A percentile compares a stretch with the other conserved stretches of the same genome.
These are phyloP conservation scores for Drosophila gunungcola DNA, from an alignment of 1,140 invertebrate genomes.

Conservation along the genomic window DNA sequence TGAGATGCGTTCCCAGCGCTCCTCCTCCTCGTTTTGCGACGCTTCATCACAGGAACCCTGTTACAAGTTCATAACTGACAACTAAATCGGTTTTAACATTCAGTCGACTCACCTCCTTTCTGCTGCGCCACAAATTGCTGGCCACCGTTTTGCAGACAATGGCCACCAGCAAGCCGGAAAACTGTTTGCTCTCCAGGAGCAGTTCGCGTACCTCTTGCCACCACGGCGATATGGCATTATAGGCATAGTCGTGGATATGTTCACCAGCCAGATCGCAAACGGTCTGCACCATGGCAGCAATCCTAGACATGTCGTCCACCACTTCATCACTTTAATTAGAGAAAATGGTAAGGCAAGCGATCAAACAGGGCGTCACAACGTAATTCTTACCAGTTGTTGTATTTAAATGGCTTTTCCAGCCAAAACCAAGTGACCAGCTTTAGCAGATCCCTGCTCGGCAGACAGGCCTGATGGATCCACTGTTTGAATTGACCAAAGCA, in stretches of 20 bases:
- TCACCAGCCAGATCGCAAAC: conserved; percentile 78
- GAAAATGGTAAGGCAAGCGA: background rate
- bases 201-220: conserved; percentile 90
- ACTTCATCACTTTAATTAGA: conserved; percentile 73
- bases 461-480: conserved; percentile 40
- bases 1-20: conserved; percentile 93
- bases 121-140: conserved; percentile 85
- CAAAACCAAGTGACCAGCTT: conserved; percentile 77
- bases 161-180: conserved; percentile 90
- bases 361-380: background rate
- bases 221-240: conserved; percentile 90
- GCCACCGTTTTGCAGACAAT: conserved; percentile 91
- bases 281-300: conserved; percentile 69
- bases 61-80: background rate
- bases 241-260: conserved; percentile 85
- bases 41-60: conserved; percentile 84
- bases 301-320: conserved; percentile 76
- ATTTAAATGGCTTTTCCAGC: conserved; percentile 77
- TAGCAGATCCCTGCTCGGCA: conserved; percentile 72
- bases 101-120: conserved; percentile 44
- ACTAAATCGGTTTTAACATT: background rate
- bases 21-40: conserved; percentile 85
- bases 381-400: conserved; percentile 63
- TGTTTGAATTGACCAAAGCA: conserved; percentile 73
- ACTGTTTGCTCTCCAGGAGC: conserved; percentile 89